Conservation (phyloP, 2,113 vertebrate genomes). For the Epinephelus moara region DNA sequence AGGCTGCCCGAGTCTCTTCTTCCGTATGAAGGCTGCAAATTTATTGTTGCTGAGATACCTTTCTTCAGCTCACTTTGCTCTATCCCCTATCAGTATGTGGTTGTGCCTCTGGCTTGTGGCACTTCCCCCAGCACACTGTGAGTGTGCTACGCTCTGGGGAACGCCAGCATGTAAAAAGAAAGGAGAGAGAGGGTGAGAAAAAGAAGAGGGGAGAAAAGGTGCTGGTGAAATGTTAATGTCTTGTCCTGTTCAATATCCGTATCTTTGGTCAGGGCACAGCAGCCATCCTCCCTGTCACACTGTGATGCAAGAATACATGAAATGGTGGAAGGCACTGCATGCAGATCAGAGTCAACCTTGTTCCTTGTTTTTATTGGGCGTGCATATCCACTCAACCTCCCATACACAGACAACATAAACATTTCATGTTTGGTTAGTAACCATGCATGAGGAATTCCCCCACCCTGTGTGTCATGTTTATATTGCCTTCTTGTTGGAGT, state of each 20-base stretch:
- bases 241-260: conserved; percentile 69
- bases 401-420: conserved; percentile 70
- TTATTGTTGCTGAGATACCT: conserved; percentile 23
- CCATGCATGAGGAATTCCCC: conserved; percentile 67
- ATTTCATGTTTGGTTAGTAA: conserved; percentile 78
- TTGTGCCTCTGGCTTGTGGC: conserved; percentile 42
- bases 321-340: conserved; percentile 52
- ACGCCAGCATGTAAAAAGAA: conserved; percentile 43
- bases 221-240: conserved; percentile 82
- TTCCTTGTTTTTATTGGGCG: conserved; percentile 44
- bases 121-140: conserved; percentile 45
- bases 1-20: conserved; percentile 48
- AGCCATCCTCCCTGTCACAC: background rate
- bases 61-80: conserved; percentile 47
- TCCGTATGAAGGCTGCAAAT: conserved; percentile 36
- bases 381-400: conserved; percentile 46
- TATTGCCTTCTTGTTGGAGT: conserved; percentile 48
- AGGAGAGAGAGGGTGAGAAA: conserved; percentile 38
- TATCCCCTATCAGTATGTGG: conserved; percentile 16
- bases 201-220: conserved; percentile 39
- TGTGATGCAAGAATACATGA: conserved; percentile 50
- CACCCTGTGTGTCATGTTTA: conserved; percentile 58
- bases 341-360: conserved; percentile 50
- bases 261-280: conserved; percentile 53
- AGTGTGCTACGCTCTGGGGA: conserved; percentile 62